phyloP scores from a whole-genome alignment of 2,888 invertebrate genomes.

The Epiblema foenella region DNA sequence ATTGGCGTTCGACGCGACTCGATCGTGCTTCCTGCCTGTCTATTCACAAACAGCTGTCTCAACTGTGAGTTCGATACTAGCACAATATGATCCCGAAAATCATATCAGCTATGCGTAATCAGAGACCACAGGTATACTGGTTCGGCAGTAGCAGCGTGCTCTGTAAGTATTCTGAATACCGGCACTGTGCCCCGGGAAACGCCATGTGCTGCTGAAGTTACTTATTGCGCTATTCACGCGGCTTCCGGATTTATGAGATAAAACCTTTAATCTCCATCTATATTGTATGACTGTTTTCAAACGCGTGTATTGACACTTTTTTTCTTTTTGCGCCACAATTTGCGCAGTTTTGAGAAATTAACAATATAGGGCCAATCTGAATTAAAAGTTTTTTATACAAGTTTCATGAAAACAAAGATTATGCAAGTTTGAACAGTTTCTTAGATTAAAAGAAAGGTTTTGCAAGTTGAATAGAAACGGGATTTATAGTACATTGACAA shows the following conservation, averaged over 20 bases:
- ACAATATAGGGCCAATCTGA: not conserved
- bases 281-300: not conserved
- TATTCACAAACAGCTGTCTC: not conserved
- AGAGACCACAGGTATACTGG: not conserved
- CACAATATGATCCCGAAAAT: not conserved
- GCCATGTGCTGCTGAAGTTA: constrained; percentile 45
- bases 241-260: constrained; percentile 33
- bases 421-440: not conserved
- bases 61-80: not conserved
- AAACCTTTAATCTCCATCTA: not conserved
- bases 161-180: not conserved
- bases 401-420: not conserved
- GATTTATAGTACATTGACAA: not conserved
- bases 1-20: constrained; percentile 64
- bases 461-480: constrained; percentile 1
- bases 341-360: not conserved
- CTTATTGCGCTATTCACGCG: constrained; percentile 37
- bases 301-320: not conserved
- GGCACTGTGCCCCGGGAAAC: constrained; percentile 55
- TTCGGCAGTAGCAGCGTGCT: not conserved
- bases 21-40: constrained; percentile 63
- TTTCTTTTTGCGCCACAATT: not conserved
- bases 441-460: not conserved
- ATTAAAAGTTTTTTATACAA: not conserved
- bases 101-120: not conserved